Base-by-base conservation (phyloP, 1,140 invertebrate species). In the Ceratina australensis region DNA sequence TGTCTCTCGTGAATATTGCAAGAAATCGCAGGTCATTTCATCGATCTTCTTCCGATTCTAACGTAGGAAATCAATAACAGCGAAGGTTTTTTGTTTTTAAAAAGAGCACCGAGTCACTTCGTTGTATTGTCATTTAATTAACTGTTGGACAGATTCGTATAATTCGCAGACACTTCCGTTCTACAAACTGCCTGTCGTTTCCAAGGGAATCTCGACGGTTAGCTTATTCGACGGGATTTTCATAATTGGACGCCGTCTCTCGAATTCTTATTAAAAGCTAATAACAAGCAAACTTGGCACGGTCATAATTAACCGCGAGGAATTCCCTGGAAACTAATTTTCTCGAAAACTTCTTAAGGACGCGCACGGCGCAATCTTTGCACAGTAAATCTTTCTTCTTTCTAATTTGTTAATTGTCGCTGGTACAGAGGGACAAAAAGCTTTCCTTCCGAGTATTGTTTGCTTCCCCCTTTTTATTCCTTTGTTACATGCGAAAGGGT, bases 61-160 rank as follows among this genome's bases (percentile, higher is more conserved):
- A 42, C 10, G 33, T 42, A 42, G 2, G 33, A 42, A 42, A 42
- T 42, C 33, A 42, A 42, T 42, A 5, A 42, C 0, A 42, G 33
- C 5, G 33, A 42, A 3, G 5, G 7, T 42, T 42, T 18, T 78
- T 78, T 15, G 18, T 78, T n/a, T n/a, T n/a, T 64, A 54, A 28
- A 57, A 72, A 72, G 60, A 72, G n/a, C 13, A 54, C 60, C 42
- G 15, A n/a, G 28, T 7, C 28, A 22, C 22, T 18, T 47, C 56
- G 69, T 76, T 76, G 66, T 76, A 26, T 69, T 42, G 24, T 10
- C 74, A n/a, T 16, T 61, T 26, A n/a, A n/a, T 60, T 18, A 7
- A 26, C 20, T 4, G 3, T 24, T 8, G 26, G 33, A 8, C 22
- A 28, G 69, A 42, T 76, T 76, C 60, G 20, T 28, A 26, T 26